A percentile compares a stretch with the other conserved stretches of the same genome.
phyloP scores from a whole-genome alignment of 2,113 vertebrate species.

The Sorex araneus region DNA sequence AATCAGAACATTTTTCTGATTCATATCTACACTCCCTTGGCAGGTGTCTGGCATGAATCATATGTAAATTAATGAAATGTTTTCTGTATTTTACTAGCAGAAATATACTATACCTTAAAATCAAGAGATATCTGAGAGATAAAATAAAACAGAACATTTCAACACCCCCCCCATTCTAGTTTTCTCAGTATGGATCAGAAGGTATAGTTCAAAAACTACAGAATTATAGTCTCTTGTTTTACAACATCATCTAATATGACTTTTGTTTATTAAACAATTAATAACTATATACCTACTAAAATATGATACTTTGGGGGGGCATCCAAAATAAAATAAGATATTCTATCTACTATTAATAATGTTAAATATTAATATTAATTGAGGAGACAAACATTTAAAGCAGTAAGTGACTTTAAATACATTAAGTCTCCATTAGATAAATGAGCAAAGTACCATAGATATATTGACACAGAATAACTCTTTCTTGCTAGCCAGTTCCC shows the following conservation, averaged over 20 bases:
- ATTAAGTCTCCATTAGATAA: neutral
- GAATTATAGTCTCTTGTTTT: neutral
- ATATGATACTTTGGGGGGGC: neutral
- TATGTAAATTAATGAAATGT: conserved; percentile 78
- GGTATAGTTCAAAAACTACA: neutral
- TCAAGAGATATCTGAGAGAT: neutral
- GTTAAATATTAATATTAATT: conserved; percentile 39
- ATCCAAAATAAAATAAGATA: neutral
- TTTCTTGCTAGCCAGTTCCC: neutral
- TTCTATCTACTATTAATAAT: neutral
- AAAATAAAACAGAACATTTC: no score
- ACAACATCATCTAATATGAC: neutral
- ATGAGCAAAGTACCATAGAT: neutral
- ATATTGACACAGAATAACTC: neutral
- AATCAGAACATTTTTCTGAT: conserved; percentile 80
- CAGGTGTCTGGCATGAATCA: conserved; percentile 76
- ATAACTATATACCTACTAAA: neutral
- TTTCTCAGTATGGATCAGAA: neutral
- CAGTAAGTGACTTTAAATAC: conserved; percentile 21
- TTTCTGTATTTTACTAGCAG: conserved; percentile 76
- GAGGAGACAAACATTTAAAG: neutral
- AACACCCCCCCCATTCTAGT: neutral
- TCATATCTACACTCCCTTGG: conserved; percentile 80
- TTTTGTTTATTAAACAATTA: neutral
- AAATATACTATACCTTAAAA: conserved; percentile 54